Base-by-base conservation (phyloP, 2,888 invertebrate species). In the Heliconius cydno region DNA sequence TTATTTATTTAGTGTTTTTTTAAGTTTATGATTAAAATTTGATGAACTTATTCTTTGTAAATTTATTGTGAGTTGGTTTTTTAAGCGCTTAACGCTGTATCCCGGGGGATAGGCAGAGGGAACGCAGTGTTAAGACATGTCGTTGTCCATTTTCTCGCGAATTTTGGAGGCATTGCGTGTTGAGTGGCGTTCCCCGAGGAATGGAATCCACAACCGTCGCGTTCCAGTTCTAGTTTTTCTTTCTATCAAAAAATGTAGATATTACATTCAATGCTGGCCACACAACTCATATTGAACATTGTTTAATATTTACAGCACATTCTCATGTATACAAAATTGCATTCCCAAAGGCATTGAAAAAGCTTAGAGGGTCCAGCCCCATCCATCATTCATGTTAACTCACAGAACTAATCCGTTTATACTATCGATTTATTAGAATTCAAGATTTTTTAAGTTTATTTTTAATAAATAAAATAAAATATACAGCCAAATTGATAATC, bases 401-500 rank as follows among this genome's bases (percentile, higher is more conserved):
- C 57, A 81, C 76, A 77, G 68, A 76, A 79, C 77, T 82, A 83
- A 84, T 84, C 77, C 81, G 82, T 82, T 83, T 84, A 81, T 77
- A 75, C 76, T 76, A 84, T 84, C 83, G 82, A 84, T 83, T 84
- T 74, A n/a, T 68, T 19, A 71, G 60, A 77, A 75, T 79, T 77
- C 80, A 78, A n/a, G n/a, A 75, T 68, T 67, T 70, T 46, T 38
- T 38, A 38, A 12, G 38, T 12, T 38, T 38, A 10, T 38, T 10
- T 38, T 12, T 10, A 38, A 38, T 38, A 38, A 38, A 38, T 38
- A 38, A 38, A 38, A 38, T 38, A 38, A 38, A 38, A 38, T 12
- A 12, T 10, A 38, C 38, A 38, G 12, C 12, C 41, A 41, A 41
- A 41, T 41, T 41, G 41, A 41, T 41, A 41, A 41, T 12, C 41